Conservation (phyloP, 2,113 vertebrate genomes). For the Propithecus coquereli region DNA sequence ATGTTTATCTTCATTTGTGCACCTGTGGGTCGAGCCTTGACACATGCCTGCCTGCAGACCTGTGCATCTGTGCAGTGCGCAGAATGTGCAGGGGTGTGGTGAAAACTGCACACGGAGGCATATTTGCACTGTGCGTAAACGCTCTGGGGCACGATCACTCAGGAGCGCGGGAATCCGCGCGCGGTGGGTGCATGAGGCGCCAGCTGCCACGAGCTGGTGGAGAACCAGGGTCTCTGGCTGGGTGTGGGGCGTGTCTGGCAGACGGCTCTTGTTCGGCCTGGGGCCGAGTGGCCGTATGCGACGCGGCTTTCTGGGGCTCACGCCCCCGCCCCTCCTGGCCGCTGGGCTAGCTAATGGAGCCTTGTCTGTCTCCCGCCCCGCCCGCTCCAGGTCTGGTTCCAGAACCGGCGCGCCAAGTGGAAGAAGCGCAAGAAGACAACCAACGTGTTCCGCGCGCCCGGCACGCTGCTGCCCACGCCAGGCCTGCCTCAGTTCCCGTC, state of each 20-base stretch:
- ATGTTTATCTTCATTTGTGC: slow-evolving; percentile 72
- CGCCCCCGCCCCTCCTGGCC: fast-evolving
- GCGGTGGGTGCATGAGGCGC: neutral
- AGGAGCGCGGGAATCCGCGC: fast-evolving
- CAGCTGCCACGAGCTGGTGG: neutral
- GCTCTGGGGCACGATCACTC: neutral
- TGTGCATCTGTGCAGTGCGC: neutral
- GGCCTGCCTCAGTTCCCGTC: slow-evolving; percentile 94
- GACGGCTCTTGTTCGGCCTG: neutral
- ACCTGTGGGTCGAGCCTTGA: slow-evolving; percentile 61
- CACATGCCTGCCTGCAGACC: slow-evolving; percentile 53
- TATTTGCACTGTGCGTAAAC: neutral
- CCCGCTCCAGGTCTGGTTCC: slow-evolving; percentile 93
- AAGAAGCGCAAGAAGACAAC: slow-evolving; percentile 99
- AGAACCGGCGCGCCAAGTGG: slow-evolving; percentile 97
- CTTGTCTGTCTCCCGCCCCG: neutral
- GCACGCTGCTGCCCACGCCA: slow-evolving; percentile 94
- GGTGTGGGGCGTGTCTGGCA: neutral
- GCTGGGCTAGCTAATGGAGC: neutral
- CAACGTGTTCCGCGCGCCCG: slow-evolving; percentile 95
- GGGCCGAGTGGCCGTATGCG: neutral
- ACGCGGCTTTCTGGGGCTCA: neutral
- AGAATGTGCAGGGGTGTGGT: neutral
- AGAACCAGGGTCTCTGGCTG: neutral
- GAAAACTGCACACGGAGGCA: neutral